Base-by-base conservation (phyloP, 2,888 invertebrate genomes). In the Lobophora halterata region DNA sequence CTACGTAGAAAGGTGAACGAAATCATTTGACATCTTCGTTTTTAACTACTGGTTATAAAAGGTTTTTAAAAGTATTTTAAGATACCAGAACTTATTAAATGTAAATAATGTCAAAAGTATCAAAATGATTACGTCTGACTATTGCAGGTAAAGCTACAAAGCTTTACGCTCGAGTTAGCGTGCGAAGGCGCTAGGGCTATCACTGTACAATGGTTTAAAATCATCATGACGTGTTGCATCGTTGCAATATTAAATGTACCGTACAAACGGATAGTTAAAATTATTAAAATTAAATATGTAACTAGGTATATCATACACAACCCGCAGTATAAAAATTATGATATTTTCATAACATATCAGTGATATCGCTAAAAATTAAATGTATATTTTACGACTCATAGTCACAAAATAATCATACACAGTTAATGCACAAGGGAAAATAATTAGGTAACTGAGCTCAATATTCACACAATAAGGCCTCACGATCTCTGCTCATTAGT, bases 401-500 rank as follows among this genome's bases (percentile, higher is more conserved):
- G n/a, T n/a, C n/a, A n/a, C n/a, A n/a, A n/a, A n/a, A n/a, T n/a
- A n/a, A n/a, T n/a, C n/a, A n/a, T n/a, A n/a, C n/a, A n/a, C n/a
- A n/a, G n/a, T n/a, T n/a, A n/a, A 20, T 12, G 3, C 30, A 24
- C 43, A 45, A 52, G 34, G 34, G 39, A 45, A 47, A 40, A 36
- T 44, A 52, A 61, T 61, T 55, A 55, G 47, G 46, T 45, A 51
- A 54, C 35, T 53, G 53, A 47, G 47, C 55, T 60, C 55, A 63
- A 58, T 61, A 65, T 67, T 62, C 61, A 59, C 61, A 65, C 57
- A 62, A 59, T 23, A 51, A 52, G 19, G 32, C 30, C 39, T 34
- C 27, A 50, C 24, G 27, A 47, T 28, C 34, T 40, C 38, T 30
- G 33, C 45, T 59, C 53, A 57, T 54, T 54, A 55, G 49, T 53